Base-by-base conservation (phyloP, 2,888 invertebrate genomes). In the Bembecia ichneumoniformis region DNA sequence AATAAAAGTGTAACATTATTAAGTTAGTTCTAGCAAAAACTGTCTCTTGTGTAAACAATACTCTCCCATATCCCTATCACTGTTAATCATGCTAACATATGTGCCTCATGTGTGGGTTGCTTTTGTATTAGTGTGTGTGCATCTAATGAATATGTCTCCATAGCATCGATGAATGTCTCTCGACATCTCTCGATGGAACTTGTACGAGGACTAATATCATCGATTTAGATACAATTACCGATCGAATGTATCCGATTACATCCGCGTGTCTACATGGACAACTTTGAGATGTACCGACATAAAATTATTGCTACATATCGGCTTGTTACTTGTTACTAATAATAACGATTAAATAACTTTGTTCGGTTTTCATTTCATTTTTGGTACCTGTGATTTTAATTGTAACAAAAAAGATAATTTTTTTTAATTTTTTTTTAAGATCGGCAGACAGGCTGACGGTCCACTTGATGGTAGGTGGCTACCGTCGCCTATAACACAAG, bases 181-280 rank as follows among this genome's bases (percentile, higher is more conserved):
- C 58, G 57, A 55, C 57, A n/a, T 40, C 40, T 44, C 44, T 59
- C 68, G 64, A 71, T 62, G 59, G 59, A 64, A 64, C 68, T 66
- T 58, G 64, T 63, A 62, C 54, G 55, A 61, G 62, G 66, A 77
- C 72, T 76, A 79, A 80, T 80, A 77, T 62, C 60, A 63, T 70
- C 79, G 73, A 75, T 80, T 81, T 77, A 71, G 74, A 68, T 67
- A 68, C 81, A 73, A 80, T 81, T 77, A 77, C 74, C 58, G 58
- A 63, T 68, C 59, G 59, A 59, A 68, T 57, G 67, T 76, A 75
- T 76, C 71, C 66, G 66, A 72, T 79, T 78, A 75, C 71, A 60
- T 52, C 55, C 56, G 34, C 55, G 40, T 40, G 13, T 40, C 40
- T 14, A 40, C 14, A 40, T 40, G 40, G 11, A 14, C 14, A 28